Evolutionary conservation across 2,113 vertebrate genomes (phyloP).

Genomic region (Chaetodon auriga): DNA sequence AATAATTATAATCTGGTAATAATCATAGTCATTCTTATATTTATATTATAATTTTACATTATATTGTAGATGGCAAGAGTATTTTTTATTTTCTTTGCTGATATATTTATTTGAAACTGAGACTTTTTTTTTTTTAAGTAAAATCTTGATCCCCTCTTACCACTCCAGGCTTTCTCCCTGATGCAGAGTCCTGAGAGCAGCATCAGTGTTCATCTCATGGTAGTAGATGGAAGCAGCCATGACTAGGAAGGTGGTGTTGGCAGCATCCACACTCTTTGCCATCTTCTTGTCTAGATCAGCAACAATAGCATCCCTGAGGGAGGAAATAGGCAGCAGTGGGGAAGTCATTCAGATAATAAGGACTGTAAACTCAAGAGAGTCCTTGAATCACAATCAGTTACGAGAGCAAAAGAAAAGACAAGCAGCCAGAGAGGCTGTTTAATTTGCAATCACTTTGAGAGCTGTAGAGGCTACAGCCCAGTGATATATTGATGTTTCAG

Average conservation of each 20-base stretch:
- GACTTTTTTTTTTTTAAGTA: not conserved
- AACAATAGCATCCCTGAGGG: constrained; percentile 87
- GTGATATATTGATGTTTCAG: not conserved
- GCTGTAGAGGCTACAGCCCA: not conserved
- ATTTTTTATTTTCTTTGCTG: no score
- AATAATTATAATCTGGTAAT: no score
- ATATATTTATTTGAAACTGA: not conserved
- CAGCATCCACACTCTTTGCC: constrained; percentile 90
- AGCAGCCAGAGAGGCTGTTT: not conserved
- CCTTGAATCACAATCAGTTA: not conserved
- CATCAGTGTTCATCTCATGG: constrained; percentile 89
- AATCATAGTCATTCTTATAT: not conserved
- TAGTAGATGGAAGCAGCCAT: constrained; percentile 95
- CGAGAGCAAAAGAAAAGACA: not conserved
- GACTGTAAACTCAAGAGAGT: not conserved
- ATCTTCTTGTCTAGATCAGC: constrained; percentile 93
- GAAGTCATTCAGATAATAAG: not conserved
- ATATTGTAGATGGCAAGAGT: no score
- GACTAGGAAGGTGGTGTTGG: constrained; percentile 92
- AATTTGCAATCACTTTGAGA: not conserved
- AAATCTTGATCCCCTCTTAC: constrained; percentile 74
- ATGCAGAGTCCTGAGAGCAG: constrained; percentile 90
- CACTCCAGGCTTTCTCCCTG: constrained; percentile 96
- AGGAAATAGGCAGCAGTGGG: not conserved
- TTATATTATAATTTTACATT: not conserved